Evolutionary conservation across 2,113 vertebrate genomes (phyloP).

Genomic region (Hystrix brachyura): DNA sequence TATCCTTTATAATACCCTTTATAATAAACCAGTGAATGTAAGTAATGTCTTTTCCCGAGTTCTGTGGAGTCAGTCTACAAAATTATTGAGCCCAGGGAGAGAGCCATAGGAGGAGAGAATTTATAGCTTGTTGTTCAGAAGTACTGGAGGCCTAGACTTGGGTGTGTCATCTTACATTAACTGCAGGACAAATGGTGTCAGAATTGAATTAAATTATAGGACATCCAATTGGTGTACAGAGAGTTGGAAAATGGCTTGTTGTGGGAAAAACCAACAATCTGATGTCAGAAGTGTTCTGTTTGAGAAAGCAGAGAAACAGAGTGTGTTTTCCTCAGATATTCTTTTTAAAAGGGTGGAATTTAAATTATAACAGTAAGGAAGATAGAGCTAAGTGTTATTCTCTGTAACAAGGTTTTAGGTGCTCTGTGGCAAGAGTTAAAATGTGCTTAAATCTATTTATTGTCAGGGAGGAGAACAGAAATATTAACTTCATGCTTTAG

Average conservation of each 20-base stretch:
- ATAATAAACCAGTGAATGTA: not conserved
- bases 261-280: not conserved
- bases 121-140: not conserved
- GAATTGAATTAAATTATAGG: not conserved
- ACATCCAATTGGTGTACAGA: not conserved
- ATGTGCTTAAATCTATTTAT: not conserved
- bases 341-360: not conserved
- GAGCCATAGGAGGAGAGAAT: not conserved
- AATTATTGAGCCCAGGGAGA: not conserved
- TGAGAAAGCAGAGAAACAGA: not conserved
- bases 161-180: not conserved
- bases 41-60: not conserved
- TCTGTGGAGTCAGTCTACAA: not conserved
- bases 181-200: not conserved
- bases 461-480: not conserved
- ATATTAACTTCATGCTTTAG: constrained; percentile 3
- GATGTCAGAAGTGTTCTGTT: not conserved
- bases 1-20: not conserved
- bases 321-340: not conserved
- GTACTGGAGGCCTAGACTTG: not conserved
- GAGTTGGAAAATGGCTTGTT: not conserved
- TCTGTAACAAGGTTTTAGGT: not conserved
- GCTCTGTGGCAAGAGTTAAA: not conserved
- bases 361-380: constrained; percentile 34
- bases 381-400: not conserved